These are phyloP conservation scores for Lasioglossum figueresi DNA, from an alignment of 2,888 invertebrate genomes.

Conservation along the genomic window DNA sequence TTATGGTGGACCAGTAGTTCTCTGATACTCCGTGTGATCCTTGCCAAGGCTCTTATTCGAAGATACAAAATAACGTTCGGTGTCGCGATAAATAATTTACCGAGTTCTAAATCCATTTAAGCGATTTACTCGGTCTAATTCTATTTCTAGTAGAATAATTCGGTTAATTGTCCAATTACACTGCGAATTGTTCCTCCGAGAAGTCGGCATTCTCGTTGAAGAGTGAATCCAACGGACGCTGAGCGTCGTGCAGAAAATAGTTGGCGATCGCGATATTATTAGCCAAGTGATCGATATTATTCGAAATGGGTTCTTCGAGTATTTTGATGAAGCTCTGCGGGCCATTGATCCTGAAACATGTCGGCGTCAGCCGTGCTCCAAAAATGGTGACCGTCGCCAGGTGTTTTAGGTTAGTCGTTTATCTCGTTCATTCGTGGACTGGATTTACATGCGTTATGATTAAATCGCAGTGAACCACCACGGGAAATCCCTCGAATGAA, in stretches of 20 bases:
- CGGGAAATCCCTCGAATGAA: too few relatives aligned
- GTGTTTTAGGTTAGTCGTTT: constrained; percentile 77
- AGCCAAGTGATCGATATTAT: not conserved
- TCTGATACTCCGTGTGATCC: constrained; percentile 44
- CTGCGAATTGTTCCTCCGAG: not conserved
- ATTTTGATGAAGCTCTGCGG: constrained; percentile 78
- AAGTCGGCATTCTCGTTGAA: not conserved
- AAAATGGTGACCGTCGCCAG: constrained; percentile 75
- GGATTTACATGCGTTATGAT: not conserved
- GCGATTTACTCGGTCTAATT: too few relatives aligned
- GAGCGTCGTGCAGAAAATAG: not conserved
- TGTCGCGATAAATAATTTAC: not conserved
- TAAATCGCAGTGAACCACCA: not conserved
- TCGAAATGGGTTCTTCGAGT: constrained; percentile 75
- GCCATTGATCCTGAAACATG: constrained; percentile 67
- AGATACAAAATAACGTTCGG: not conserved
- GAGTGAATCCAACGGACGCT: not conserved
- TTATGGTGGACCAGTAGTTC: constrained; percentile 49
- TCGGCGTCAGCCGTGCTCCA: constrained; percentile 59
- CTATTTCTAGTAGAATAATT: not conserved
- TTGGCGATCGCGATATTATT: not conserved
- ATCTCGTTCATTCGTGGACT: not conserved
- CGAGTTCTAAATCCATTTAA: too few relatives aligned
- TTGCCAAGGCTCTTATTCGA: not conserved
- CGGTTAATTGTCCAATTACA: not conserved